A percentile compares a stretch with the other conserved stretches of the same genome.
phyloP scores from a whole-genome alignment of 2,797 vertebrate genomes.

The Halcyon leucocephala region DNA sequence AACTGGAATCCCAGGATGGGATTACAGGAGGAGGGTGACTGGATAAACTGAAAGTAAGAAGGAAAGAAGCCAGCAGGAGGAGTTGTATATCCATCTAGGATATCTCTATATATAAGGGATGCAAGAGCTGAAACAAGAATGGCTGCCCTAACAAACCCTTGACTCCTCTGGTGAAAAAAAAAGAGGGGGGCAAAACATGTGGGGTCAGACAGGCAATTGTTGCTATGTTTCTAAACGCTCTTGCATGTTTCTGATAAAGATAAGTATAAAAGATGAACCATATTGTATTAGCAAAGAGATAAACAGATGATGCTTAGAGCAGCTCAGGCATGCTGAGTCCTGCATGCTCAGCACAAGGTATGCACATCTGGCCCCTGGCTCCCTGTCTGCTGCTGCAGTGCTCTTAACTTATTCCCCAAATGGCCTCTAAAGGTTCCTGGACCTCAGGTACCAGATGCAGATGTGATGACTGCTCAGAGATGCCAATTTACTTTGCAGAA shows the following conservation, averaged over 20 bases:
- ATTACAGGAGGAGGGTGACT: not conserved
- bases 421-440: not conserved
- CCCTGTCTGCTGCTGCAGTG: fast-evolving
- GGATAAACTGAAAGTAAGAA: not conserved
- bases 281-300: not conserved
- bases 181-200: fast-evolving
- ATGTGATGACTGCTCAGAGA: not conserved
- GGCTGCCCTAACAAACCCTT: not conserved
- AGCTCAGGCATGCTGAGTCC: not conserved
- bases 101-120: not conserved
- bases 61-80: not conserved
- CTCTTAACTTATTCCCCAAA: not conserved
- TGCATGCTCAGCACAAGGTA: not conserved
- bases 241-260: not conserved
- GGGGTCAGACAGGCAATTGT: not conserved
- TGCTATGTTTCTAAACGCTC: not conserved
- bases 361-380: not conserved
- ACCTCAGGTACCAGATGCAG: not conserved
- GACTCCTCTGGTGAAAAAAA: not conserved
- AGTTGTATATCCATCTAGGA: not conserved
- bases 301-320: not conserved
- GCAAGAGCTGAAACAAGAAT: not conserved
- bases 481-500: not conserved
- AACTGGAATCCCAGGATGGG: not conserved
- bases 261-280: not conserved